phyloP scores from a whole-genome alignment of 2,797 vertebrate species.

The Strix occidentalis region DNA sequence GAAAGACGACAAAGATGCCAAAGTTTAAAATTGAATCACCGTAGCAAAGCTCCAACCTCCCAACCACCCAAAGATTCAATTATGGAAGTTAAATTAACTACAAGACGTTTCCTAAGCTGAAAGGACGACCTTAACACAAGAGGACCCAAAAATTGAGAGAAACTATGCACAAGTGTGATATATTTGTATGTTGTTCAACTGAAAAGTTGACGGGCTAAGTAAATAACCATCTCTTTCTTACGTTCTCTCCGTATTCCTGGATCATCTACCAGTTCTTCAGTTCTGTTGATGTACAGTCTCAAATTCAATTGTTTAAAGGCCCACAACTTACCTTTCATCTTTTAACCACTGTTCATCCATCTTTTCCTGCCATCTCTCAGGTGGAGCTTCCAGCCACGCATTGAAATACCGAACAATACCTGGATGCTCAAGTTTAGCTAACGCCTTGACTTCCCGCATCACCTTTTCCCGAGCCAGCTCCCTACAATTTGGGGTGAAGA shows the following conservation, averaged over 20 bases:
- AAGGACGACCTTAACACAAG: background rate
- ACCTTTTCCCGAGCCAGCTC: constrained; percentile 96
- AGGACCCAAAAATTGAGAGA: background rate
- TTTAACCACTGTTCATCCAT: constrained; percentile 97
- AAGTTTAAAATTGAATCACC: background rate
- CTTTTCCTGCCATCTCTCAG: constrained; percentile 95
- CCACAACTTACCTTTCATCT: constrained; percentile 84
- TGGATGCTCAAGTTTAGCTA: constrained; percentile 96
- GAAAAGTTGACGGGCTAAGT: background rate
- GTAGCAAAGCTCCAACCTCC: background rate
- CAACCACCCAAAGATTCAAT: background rate
- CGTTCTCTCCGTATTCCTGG: background rate
- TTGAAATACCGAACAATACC: constrained; percentile 99
- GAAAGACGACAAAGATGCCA: background rate
- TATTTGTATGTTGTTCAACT: background rate
- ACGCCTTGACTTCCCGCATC: constrained; percentile 96
- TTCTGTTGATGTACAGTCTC: background rate
- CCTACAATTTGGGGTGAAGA: constrained; percentile 66
- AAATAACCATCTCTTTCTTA: background rate
- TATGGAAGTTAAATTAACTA: background rate
- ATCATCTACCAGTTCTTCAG: background rate
- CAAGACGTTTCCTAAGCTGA: background rate
- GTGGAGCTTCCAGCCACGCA: constrained; percentile 97
- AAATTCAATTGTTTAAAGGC: background rate
- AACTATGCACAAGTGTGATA: background rate